A percentile compares a stretch with the other conserved stretches of the same genome.
Evolutionary conservation across 1,140 invertebrate species (phyloP).

Genomic region (Trachymyrmex septentrionalis): DNA sequence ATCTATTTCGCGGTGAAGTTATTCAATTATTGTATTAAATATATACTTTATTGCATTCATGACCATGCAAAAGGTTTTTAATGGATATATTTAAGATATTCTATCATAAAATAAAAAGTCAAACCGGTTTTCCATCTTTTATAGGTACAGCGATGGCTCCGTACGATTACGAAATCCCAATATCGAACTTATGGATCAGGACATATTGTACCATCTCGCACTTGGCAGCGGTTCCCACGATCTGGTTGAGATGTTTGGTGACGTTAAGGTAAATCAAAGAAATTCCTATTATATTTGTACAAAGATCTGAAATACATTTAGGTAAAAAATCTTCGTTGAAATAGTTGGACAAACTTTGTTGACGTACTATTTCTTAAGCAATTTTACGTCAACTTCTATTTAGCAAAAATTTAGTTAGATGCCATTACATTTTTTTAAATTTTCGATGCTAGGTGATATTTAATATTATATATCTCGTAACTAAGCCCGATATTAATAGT

Average conservation of each 20-base stretch:
- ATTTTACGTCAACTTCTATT: not conserved
- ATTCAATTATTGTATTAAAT: not conserved
- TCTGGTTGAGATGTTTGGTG: slow-evolving; percentile 97
- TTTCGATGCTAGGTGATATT: not conserved
- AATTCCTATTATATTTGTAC: not conserved
- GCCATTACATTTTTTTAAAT: not conserved
- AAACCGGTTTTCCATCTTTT: slow-evolving; percentile 60
- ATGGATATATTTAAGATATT: not conserved
- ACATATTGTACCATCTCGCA: slow-evolving; percentile 97
- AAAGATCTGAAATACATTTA: not conserved
- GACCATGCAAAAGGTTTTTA: not conserved
- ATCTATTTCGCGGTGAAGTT: not conserved
- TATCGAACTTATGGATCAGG: slow-evolving; percentile 96
- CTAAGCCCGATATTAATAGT: not conserved
- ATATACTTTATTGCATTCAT: not conserved
- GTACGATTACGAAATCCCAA: slow-evolving; percentile 94
- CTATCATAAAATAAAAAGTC: not conserved
- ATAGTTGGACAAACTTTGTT: not conserved
- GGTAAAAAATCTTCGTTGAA: not conserved
- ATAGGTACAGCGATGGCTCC: slow-evolving; percentile 93
- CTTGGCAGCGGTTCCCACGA: slow-evolving; percentile 96
- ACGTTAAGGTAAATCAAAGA: slow-evolving; percentile 93
- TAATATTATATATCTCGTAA: not conserved
- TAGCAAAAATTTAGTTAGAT: not conserved
- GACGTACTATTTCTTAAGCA: not conserved